Base-by-base conservation (phyloP, 2,888 invertebrate species). In the Cremastinae sp. region DNA sequence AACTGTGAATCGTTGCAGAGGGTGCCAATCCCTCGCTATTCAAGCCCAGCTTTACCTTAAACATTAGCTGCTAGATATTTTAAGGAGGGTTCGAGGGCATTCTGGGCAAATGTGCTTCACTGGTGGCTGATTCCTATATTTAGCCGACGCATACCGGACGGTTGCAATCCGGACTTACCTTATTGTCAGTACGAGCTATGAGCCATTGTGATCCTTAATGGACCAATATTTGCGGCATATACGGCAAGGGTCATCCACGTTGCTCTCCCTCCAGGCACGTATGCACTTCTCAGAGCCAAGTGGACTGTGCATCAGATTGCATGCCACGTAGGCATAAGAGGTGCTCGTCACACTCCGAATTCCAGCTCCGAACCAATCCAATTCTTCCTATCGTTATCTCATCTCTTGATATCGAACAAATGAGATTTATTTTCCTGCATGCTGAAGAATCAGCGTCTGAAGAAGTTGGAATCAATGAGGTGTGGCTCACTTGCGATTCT, bases 201-300 rank as follows among this genome's bases (percentile, higher is more conserved):
- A 81, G 80, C 81, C 79, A 86, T 85, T 87, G 85, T 86, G 83
- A 84, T 86, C 81, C 81, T 81, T 86, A 85, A 87, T 87, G 82
- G 87, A 81, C 86, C 85, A 87, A 87, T 87, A 87, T 87, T 87
- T 87, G 87, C 82, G 78, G 79, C 82, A 82, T 80, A 80, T 75
- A 82, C 81, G 78, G 78, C 58, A 18, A 20, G 47, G 38, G 68
- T 66, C 20, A 28, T 28, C 5, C 28, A 28, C n/a, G 64, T 68
- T 47, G 22, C 54, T 66, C 65, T 49, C 36, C 34, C 36, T 64
- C 47, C 34, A 56, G 18, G 58, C 49, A 71, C 68, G 78, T 62
- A 22, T 56, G 49, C 45, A 49, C 28, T 10, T 45, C 61, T 36
- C 4, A 16, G 18, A 54, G 28, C 16, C 9, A 38, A 22, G 22